Percentiles rank a stretch among this genome's conserved stretches.
phyloP scores from a whole-genome alignment of 2,113 vertebrate species.

The Amia ocellicauda region DNA sequence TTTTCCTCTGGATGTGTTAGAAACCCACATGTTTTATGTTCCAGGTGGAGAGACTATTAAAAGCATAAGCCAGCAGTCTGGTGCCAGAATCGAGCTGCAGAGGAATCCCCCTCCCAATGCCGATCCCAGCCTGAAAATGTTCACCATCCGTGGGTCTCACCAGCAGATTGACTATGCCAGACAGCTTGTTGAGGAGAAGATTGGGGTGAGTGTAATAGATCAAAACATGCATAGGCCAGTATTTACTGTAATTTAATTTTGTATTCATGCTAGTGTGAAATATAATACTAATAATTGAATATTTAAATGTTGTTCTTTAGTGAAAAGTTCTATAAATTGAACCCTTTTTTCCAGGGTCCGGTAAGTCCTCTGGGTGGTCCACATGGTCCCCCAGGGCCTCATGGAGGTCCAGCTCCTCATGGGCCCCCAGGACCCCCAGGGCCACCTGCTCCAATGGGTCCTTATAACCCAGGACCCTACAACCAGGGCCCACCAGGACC shows the following conservation, averaged over 20 bases:
- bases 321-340: no score
- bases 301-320: no score
- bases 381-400: conserved; percentile 92
- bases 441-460: conserved; percentile 92
- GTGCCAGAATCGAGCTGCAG: conserved; percentile 93
- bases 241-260: background rate
- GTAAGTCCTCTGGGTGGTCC: conserved; percentile 92
- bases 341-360: conserved; percentile 70
- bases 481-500: conserved; percentile 94
- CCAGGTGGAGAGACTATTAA: conserved; percentile 96
- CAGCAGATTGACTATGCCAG: conserved; percentile 97
- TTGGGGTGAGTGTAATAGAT: conserved; percentile 74
- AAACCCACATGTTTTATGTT: conserved; percentile 16
- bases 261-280: no score
- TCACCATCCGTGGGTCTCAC: conserved; percentile 89
- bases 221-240: no score
- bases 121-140: conserved; percentile 95
- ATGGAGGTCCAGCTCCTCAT: conserved; percentile 86
- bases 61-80: conserved; percentile 95
- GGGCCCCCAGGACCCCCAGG: conserved; percentile 87
- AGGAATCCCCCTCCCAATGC: conserved; percentile 94
- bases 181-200: conserved; percentile 97
- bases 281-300: no score
- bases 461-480: conserved; percentile 94
- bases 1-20: background rate